These are phyloP conservation scores for Catalaphyllia jardinei DNA, from an alignment of 64 coral and sea anemone genomes.

Conservation along the genomic window DNA sequence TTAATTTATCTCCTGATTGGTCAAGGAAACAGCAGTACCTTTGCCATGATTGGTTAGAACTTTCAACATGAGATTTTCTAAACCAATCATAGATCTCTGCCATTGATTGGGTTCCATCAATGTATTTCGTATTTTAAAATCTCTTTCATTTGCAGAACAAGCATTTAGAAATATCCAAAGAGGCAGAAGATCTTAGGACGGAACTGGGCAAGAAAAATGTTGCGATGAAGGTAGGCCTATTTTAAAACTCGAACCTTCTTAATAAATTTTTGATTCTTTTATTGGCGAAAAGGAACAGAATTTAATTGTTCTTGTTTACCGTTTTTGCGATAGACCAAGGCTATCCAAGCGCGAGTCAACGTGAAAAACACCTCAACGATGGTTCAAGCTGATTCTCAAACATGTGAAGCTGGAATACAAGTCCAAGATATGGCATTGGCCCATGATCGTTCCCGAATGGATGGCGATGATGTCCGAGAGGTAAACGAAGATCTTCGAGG, in stretches of 20 bases:
- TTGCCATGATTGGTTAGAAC: too few relatives aligned
- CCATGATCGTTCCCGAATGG: background rate
- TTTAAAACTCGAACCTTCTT: background rate
- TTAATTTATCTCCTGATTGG: too few relatives aligned
- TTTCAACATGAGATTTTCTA: too few relatives aligned
- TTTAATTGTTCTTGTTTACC: background rate
- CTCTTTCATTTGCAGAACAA: slow-evolving; percentile 5
- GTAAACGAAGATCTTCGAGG: background rate
- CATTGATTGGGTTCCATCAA: background rate
- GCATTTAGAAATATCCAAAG: background rate
- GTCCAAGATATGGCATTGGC: background rate
- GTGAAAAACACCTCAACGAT: slow-evolving; percentile 6
- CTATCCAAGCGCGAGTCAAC: slow-evolving; percentile 11
- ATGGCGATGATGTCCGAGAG: background rate
- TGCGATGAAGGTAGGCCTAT: slow-evolving; percentile 11
- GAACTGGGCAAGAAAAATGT: slow-evolving; percentile 16
- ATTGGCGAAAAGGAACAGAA: background rate
- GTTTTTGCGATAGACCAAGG: slow-evolving; percentile 1
- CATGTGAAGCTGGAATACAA: background rate
- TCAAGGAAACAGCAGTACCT: too few relatives aligned
- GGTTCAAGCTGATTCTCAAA: slow-evolving; percentile 7
- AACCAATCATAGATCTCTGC: too few relatives aligned
- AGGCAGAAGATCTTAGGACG: slow-evolving; percentile 21
- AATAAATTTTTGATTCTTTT: too few relatives aligned
- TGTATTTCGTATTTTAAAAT: background rate